Evolutionary conservation across 2,113 vertebrate genomes (phyloP).

Genomic region (Rattus norvegicus): GRCr8 NC_086019.1:135666001-135666500

Average conservation of each 20-base stretch:
- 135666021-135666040: constrained; percentile 31
- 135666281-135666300: background rate
- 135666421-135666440: no score
- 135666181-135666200: background rate
- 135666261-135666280: background rate
- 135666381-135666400: no score
- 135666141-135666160: background rate
- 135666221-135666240: background rate
- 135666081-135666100: background rate
- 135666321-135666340: background rate
- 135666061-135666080: background rate
- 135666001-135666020: constrained; percentile 7
- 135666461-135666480: no score
- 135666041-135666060: background rate
- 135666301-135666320: background rate
- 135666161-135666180: background rate
- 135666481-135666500: no score
- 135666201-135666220: background rate
- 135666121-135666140: background rate
- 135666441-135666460: no score
- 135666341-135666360: no score
- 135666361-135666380: no score
- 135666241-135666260: background rate
- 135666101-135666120: background rate
- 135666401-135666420: no score